Evolutionary conservation across 2,113 vertebrate species (phyloP).

Genomic region (Callospermophilus lateralis): DNA sequence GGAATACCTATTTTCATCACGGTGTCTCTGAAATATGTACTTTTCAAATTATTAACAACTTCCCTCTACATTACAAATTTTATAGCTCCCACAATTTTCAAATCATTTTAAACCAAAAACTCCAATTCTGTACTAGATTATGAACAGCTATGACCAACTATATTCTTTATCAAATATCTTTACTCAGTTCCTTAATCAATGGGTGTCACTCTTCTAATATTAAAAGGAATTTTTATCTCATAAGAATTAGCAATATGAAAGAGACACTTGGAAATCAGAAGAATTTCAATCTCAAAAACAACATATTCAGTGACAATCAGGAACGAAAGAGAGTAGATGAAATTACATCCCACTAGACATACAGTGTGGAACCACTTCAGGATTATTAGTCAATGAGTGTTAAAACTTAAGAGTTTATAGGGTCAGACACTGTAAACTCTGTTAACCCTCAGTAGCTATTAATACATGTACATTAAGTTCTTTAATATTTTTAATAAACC

Average conservation of each 20-base stretch:
- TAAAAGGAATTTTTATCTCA: slow-evolving; percentile 43
- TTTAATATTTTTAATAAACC: background rate
- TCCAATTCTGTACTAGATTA: slow-evolving; percentile 38
- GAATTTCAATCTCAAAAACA: background rate
- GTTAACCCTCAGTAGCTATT: background rate
- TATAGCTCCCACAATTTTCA: slow-evolving; percentile 57
- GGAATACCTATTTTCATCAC: slow-evolving; percentile 48
- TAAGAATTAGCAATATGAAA: background rate
- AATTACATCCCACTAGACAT: background rate
- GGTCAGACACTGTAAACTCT: background rate
- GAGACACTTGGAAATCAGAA: background rate
- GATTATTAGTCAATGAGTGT: background rate
- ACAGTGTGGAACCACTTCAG: background rate
- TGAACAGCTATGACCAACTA: background rate
- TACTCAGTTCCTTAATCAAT: slow-evolving; percentile 43
- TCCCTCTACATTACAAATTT: slow-evolving; percentile 15
- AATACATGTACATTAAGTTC: background rate
- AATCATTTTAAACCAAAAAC: slow-evolving; percentile 49
- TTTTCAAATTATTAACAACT: slow-evolving; percentile 60
- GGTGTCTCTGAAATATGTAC: slow-evolving; percentile 31
- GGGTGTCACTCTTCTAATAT: slow-evolving; percentile 32
- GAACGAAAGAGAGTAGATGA: background rate
- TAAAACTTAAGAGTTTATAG: background rate
- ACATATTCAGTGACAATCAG: background rate
- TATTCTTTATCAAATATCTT: slow-evolving; percentile 49